Conservation (phyloP, 2,113 vertebrate genomes). For the Podiceps cristatus region DNA sequence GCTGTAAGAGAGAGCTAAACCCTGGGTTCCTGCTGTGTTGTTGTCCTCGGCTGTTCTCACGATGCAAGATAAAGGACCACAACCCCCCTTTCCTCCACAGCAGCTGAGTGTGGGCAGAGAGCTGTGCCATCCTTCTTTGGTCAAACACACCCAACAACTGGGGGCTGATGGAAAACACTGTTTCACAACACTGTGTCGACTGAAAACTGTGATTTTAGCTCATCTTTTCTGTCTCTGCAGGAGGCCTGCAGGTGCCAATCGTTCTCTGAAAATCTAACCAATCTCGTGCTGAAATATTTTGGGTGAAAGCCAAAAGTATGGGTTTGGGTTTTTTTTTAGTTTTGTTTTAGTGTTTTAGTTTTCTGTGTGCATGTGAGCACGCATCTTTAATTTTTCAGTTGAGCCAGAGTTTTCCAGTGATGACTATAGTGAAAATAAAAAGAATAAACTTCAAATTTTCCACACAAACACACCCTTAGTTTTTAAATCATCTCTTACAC, state of each 20-base stretch:
- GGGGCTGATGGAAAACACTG: not conserved
- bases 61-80: not conserved
- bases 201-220: constrained; percentile 6
- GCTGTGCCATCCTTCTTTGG: not conserved
- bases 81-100: rapidly evolving
- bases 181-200: not conserved
- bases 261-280: not conserved
- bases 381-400: constrained; percentile 3
- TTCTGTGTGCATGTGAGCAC: not conserved
- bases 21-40: not conserved
- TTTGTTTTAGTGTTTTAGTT: not conserved
- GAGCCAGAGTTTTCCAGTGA: constrained; percentile 9
- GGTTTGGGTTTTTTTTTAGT: not conserved
- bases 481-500: not conserved
- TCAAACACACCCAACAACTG: not conserved
- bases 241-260: not conserved
- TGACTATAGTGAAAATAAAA: not conserved
- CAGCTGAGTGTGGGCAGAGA: not conserved
- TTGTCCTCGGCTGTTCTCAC: not conserved
- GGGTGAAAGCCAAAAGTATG: not conserved
- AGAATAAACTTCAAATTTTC: constrained; percentile 6
- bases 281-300: not conserved
- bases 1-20: not conserved
- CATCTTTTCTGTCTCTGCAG: not conserved
- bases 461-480: not conserved